phyloP scores from a whole-genome alignment of 2,888 invertebrate species.

The Morinoia aosen region DNA sequence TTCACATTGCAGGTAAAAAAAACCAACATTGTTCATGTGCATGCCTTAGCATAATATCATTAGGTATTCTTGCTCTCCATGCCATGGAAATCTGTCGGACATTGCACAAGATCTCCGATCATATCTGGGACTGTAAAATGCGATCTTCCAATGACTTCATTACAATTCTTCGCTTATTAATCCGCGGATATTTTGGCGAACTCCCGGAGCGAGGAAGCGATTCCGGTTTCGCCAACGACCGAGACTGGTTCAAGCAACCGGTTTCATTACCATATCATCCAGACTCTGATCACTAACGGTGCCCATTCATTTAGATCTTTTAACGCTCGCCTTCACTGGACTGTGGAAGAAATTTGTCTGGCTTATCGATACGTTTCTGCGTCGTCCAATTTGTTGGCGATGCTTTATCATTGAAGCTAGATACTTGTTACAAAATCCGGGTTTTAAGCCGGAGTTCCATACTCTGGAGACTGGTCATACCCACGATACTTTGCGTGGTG shows the following conservation, averaged over 20 bases:
- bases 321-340: not conserved
- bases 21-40: not conserved
- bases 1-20: not conserved
- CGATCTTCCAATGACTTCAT: not conserved
- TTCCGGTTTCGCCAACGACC: slow-evolving; percentile 3
- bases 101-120: not conserved
- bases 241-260: not conserved
- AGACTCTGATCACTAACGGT: not conserved
- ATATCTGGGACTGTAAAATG: slow-evolving; percentile 3
- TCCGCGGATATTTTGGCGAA: not conserved
- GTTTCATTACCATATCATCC: too few relatives aligned
- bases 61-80: not conserved
- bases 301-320: not conserved
- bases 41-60: not conserved
- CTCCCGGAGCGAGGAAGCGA: not conserved
- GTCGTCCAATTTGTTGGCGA: not conserved
- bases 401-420: not conserved
- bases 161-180: slow-evolving; percentile 2
- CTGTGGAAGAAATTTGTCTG: not conserved
- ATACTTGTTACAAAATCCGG: not conserved
- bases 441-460: too few relatives aligned
- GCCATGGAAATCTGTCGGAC: not conserved
- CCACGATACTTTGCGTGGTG: too few relatives aligned
- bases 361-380: not conserved
- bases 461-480: too few relatives aligned